Base-by-base conservation (phyloP, 2,888 invertebrate species). In the Beris morrisii region DNA sequence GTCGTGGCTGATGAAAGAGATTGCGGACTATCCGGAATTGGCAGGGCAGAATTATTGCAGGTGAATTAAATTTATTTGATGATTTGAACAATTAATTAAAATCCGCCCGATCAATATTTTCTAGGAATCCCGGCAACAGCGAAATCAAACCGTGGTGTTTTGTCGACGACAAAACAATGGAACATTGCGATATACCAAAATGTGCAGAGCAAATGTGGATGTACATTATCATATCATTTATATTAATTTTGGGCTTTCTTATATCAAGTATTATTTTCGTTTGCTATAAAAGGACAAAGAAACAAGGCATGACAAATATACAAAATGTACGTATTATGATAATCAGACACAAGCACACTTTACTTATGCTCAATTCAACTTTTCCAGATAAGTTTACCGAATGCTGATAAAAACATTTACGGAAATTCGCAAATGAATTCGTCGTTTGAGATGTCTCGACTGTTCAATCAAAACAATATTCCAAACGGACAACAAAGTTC, bases 81-180 rank as follows among this genome's bases (percentile, higher is more conserved):
- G 5, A 46, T 22, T n/a, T 4, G 5, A 46, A 6, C n/a, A 7
- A 48, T 48, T 48, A 48, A n/a, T 13, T 48, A 48, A 48, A 13
- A 48, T 48, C 2, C 12, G n/a, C 4, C 12, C 30, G 12, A 28
- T 53, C 22, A 4, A 15, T 28, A 44, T 57, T 57, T 57, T 38
- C 22, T 74, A 88, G 97, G 69, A 97, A 98, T 81, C 97, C 97
- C 44, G 93, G 91, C 30, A 89, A 89, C 38, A 82, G 85, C 1
- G 90, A 92, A 77, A 77, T 83, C 0, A 89, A 90, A 72, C 97
- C 97, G 0, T 98, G 97, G 93, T 98, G 97, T 81, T 93, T 88
- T 73, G 87, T 90, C 13, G 87, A 86, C 67, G 85, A 86, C 73
- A 88, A 87, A 68, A 88, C 88, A 46, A 78, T 80, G 43, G 94